Conservation (phyloP, 1,140 invertebrate species). For the Bombus affinis region DNA sequence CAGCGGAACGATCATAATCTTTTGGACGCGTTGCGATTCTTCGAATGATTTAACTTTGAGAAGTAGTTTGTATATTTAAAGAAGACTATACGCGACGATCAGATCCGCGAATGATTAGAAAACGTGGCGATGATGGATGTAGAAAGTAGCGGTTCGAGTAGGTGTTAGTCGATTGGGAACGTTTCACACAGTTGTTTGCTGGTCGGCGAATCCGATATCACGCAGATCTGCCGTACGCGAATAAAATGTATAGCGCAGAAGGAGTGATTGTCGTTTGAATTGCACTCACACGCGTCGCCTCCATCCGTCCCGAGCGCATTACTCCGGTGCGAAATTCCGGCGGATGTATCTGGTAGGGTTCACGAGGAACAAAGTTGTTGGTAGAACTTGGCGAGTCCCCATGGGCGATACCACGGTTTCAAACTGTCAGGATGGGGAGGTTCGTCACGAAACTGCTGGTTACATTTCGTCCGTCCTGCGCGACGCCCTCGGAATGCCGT, state of each 20-base stretch:
- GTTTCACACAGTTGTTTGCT: background rate
- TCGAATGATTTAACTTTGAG: background rate
- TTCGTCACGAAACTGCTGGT: slow-evolving; percentile 34
- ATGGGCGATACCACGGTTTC: slow-evolving; percentile 35
- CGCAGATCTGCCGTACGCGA: background rate
- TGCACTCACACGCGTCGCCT: background rate
- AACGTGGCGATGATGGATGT: background rate
- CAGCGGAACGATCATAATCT: too few species aligned
- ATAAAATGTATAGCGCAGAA: slow-evolving; percentile 8
- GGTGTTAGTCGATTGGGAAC: background rate
- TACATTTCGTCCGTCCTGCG: slow-evolving; percentile 30
- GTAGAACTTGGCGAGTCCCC: slow-evolving; percentile 23
- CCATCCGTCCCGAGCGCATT: background rate
- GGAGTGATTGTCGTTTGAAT: slow-evolving; percentile 33
- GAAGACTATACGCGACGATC: background rate
- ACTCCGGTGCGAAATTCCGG: slow-evolving; percentile 32
- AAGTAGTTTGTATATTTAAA: background rate
- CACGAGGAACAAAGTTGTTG: slow-evolving; percentile 36
- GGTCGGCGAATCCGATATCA: background rate
- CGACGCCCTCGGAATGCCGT: slow-evolving; percentile 3
- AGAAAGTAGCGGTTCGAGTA: background rate
- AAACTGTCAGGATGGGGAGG: slow-evolving; percentile 21
- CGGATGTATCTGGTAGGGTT: slow-evolving; percentile 27
- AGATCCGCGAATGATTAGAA: background rate
- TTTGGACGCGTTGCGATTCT: too few species aligned